A percentile compares a stretch with the other conserved stretches of the same genome.
These are phyloP conservation scores for Ichneumoninae sp. DNA, from an alignment of 2,888 invertebrate genomes.

Conservation along the genomic window DNA sequence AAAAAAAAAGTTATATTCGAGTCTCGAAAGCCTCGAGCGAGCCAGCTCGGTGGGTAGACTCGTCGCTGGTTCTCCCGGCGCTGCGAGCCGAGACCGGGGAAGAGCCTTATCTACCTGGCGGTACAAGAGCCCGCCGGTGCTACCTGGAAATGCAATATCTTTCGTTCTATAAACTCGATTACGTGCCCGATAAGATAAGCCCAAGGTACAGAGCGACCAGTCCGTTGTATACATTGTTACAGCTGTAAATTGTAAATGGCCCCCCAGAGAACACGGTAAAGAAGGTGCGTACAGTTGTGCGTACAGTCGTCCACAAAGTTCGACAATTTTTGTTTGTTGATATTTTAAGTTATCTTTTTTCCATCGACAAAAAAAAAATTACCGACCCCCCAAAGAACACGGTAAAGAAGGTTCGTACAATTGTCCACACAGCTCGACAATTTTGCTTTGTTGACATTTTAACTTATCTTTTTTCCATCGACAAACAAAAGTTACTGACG, in stretches of 20 bases:
- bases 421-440: neutral
- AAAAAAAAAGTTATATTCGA: slow-evolving; percentile 20
- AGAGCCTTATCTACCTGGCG: slow-evolving; percentile 15
- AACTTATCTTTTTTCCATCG: no score
- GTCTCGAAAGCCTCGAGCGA: slow-evolving; percentile 7
- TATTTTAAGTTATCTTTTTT: no score
- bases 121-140: neutral
- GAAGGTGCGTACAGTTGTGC: neutral
- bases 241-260: neutral
- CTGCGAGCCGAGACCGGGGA: neutral
- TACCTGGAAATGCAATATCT: slow-evolving; percentile 23
- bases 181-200: slow-evolving; percentile 43
- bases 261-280: neutral
- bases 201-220: neutral
- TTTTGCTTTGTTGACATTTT: no score
- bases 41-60: neutral
- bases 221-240: neutral
- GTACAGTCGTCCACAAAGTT: neutral
- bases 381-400: neutral
- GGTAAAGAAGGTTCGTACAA: neutral
- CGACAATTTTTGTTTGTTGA: no score
- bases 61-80: neutral
- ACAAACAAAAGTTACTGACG: no score
- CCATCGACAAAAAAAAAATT: no score
- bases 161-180: slow-evolving; percentile 35